Percentiles rank a stretch among this genome's conserved stretches.
Evolutionary conservation across 1,140 invertebrate genomes (phyloP).

Genomic region (Phenacoccus solenopsis): DNA sequence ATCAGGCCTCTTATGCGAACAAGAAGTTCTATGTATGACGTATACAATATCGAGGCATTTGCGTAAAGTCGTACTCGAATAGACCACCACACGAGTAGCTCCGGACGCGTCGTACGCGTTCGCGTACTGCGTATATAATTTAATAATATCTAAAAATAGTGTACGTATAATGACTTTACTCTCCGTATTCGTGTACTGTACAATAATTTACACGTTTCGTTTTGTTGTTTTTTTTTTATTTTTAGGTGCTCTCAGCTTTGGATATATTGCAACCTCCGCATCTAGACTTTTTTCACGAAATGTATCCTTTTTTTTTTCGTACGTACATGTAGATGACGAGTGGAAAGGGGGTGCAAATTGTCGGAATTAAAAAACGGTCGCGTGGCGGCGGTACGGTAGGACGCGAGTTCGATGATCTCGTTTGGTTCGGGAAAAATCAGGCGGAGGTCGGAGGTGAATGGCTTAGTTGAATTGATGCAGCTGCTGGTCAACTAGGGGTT

Average conservation of each 20-base stretch:
- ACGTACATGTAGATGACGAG: not conserved
- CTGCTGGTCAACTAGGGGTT: not conserved
- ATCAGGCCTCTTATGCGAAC: no score
- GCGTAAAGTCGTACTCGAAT: no score
- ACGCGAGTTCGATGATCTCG: not conserved
- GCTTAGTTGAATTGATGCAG: not conserved
- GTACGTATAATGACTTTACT: not conserved
- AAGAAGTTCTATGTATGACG: no score
- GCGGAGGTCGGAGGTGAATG: not conserved
- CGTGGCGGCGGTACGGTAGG: no score
- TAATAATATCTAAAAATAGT: not conserved
- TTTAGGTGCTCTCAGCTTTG: constrained; percentile 84
- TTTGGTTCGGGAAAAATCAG: not conserved
- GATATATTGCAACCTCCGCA: constrained; percentile 94
- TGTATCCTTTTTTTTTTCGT: constrained; percentile 74
- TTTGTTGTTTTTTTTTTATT: constrained; percentile 28
- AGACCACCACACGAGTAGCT: no score
- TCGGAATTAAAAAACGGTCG: not conserved
- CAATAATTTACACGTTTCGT: not conserved
- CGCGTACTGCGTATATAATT: no score
- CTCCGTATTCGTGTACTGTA: not conserved
- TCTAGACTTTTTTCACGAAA: constrained; percentile 97
- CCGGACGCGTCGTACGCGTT: no score
- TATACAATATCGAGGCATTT: no score
- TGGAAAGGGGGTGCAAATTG: no score